A percentile compares a stretch with the other conserved stretches of the same genome.
Evolutionary conservation across 2,113 vertebrate genomes (phyloP).

Genomic region (Pachycephala philippinensis): DNA sequence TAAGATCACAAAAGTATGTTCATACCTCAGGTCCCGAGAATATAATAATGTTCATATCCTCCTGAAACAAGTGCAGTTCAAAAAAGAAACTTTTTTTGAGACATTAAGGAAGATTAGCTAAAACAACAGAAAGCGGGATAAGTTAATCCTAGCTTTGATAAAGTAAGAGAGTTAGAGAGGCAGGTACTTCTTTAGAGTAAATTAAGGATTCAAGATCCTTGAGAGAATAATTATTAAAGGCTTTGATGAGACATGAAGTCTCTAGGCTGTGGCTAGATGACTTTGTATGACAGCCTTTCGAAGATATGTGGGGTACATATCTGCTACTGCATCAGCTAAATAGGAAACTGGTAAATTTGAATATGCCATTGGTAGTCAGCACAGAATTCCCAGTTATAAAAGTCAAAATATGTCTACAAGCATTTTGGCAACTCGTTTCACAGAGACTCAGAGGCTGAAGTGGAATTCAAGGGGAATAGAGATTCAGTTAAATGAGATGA

Average conservation of each 20-base stretch:
- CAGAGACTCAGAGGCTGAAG: neutral
- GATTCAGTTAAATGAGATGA: neutral
- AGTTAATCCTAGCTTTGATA: neutral
- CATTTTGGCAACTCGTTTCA: neutral
- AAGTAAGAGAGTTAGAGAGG: neutral
- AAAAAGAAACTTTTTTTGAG: neutral
- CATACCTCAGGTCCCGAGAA: neutral
- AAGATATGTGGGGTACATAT: fast-evolving
- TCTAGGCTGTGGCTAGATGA: neutral
- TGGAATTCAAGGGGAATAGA: neutral
- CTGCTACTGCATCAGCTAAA: neutral
- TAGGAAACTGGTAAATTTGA: neutral
- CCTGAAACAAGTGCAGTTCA: neutral
- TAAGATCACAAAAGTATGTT: neutral
- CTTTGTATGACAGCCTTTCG: neutral
- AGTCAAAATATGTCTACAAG: neutral
- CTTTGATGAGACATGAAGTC: neutral
- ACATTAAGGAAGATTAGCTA: neutral
- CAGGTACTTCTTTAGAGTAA: neutral
- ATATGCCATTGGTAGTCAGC: neutral
- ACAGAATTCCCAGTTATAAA: neutral
- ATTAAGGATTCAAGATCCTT: neutral
- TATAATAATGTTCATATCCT: neutral
- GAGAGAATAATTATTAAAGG: constrained; percentile 17
- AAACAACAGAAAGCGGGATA: neutral